Base-by-base conservation (phyloP, 2,888 invertebrate species). In the Agrochola lychnidis region DNA sequence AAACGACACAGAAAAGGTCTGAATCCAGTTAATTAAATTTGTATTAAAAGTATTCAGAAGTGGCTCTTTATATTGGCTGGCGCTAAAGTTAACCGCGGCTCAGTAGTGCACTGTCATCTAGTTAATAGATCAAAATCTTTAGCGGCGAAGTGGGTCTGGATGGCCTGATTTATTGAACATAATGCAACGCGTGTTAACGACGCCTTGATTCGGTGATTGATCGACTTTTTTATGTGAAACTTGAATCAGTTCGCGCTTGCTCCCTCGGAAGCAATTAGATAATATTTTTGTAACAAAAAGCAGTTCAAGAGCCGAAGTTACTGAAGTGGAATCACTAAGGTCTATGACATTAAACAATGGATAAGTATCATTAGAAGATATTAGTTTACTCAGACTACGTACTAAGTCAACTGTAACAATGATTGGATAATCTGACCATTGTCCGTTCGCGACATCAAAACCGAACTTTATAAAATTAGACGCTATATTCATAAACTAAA, bases 11-110 rank as follows among this genome's bases (percentile, higher is more conserved):
- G 92, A 94, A 95, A 93, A 90, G 94, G 92, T 88, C 90, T 89
- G 93, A 92, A 92, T 93, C 90, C 92, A 93, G 95, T 95, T 96
- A 96, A 96, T 96, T 96, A 95, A 96, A 96, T 96, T 96, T 96
- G 95, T 96, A 95, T 95, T 95, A 89, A 87, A 87, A 89, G 90
- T 89, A 90, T 92, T 90, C 91, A 95, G 94, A 95, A 95, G 95
- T 94, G 90, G 93, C 88, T 93, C 92, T 94, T 94, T 95, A 93
- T 94, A 92, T 94, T 91, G 92, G 90, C 91, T 93, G 95, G 95
- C 95, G 96, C 95, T 95, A 94, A 95, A 95, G 96, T 94, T 94
- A 94, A 94, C 93, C 90, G 89, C 82, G 85, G 81, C 79, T 77
- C 83, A 87, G 89, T 91, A 93, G 67, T 92, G 96, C 94, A 85